phyloP scores from a whole-genome alignment of 2,888 invertebrate species.

The Macrophya alboannulata region DNA sequence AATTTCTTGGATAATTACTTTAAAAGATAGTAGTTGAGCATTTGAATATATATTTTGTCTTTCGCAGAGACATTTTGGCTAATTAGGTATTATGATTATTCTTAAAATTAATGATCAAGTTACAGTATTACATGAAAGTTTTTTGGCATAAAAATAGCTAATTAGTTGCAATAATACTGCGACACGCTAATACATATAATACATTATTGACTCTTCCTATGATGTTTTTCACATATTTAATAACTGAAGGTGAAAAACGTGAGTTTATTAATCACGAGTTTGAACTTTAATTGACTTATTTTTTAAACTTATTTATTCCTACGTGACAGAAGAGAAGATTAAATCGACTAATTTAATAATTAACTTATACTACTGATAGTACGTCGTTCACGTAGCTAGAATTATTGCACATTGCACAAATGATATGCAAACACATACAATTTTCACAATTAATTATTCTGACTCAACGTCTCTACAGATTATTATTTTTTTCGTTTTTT shows the following conservation, averaged over 20 bases:
- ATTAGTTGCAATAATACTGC: slow-evolving; percentile 31
- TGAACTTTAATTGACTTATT: slow-evolving; percentile 54
- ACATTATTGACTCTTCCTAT: slow-evolving; percentile 27
- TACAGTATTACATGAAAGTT: slow-evolving; percentile 14
- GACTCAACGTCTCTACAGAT: neutral
- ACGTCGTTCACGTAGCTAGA: slow-evolving; percentile 15
- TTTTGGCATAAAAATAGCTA: slow-evolving; percentile 34
- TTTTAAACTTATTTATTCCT: slow-evolving; percentile 18
- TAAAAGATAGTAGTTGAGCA: slow-evolving; percentile 29
- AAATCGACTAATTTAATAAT: neutral
- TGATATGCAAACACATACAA: slow-evolving; percentile 25
- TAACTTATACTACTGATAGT: slow-evolving; percentile 27
- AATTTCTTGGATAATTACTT: neutral
- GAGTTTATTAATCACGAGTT: slow-evolving; percentile 6
- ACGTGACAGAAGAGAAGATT: slow-evolving; percentile 30
- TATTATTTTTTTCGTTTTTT: neutral
- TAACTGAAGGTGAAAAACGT: neutral
- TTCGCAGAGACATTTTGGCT: slow-evolving; percentile 11
- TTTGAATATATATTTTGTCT: slow-evolving; percentile 14
- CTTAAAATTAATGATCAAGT: slow-evolving; percentile 35
- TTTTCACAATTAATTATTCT: slow-evolving; percentile 38
- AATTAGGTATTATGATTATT: slow-evolving; percentile 7
- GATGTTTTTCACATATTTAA: neutral
- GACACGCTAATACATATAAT: slow-evolving; percentile 10
- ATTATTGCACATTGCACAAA: slow-evolving; percentile 42